phyloP scores from a whole-genome alignment of 2,888 invertebrate species.

The Drosophila subsilvestris region DNA sequence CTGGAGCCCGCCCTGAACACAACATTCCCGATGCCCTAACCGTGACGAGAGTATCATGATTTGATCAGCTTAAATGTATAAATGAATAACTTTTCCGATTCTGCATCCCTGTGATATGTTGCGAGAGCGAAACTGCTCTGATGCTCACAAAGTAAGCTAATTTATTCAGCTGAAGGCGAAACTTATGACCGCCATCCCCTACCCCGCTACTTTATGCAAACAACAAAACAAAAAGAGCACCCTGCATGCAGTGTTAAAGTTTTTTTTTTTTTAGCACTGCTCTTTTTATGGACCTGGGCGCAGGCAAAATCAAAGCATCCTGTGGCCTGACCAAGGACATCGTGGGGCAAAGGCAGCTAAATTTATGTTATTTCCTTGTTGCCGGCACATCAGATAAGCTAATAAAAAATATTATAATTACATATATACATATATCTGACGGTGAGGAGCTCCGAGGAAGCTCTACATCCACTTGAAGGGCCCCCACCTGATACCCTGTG shows the following conservation, averaged over 20 bases:
- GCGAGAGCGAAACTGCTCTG: too few relatives aligned
- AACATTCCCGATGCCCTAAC: background rate
- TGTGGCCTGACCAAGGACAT: slow-evolving; percentile 28
- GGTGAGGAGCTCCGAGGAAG: slow-evolving; percentile 22
- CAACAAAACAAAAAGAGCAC: slow-evolving; percentile 20
- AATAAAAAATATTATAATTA: slow-evolving; percentile 84
- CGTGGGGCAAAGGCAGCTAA: slow-evolving; percentile 47
- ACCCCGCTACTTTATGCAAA: too few relatives aligned
- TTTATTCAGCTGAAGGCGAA: too few relatives aligned
- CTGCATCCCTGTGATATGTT: background rate
- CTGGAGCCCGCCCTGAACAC: background rate
- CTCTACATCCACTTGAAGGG: background rate
- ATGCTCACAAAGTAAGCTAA: too few relatives aligned
- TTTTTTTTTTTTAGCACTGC: background rate
- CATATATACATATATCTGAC: slow-evolving; percentile 76
- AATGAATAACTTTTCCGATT: background rate
- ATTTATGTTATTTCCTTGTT: slow-evolving; percentile 83
- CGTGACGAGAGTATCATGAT: background rate
- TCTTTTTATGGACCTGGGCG: slow-evolving; percentile 18
- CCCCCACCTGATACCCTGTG: background rate
- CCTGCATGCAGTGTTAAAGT: background rate
- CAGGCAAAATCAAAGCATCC: slow-evolving; percentile 57
- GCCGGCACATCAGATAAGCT: slow-evolving; percentile 83
- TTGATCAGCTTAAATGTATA: background rate
- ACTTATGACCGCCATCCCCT: too few relatives aligned